These are phyloP conservation scores for Drosophila mimica DNA, from an alignment of 2,888 invertebrate species.

Conservation along the genomic window DNA sequence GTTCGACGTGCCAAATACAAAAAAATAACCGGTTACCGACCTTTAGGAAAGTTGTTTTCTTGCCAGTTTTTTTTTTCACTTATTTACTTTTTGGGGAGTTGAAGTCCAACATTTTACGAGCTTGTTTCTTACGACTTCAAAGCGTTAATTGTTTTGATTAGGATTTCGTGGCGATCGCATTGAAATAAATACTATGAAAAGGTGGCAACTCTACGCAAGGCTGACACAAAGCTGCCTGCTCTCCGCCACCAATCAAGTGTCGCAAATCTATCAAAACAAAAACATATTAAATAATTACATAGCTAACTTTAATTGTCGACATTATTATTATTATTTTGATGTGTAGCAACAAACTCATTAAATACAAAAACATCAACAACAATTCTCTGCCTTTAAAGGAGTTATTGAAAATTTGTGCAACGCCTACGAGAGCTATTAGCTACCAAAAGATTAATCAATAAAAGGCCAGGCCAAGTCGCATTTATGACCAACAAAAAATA, in stretches of 20 bases:
- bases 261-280: constrained; percentile 45
- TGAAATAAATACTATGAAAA: constrained; percentile 22
- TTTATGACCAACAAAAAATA: constrained; percentile 24
- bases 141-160: constrained; percentile 75
- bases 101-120: constrained; percentile 22
- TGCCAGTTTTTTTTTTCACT: constrained; percentile 19
- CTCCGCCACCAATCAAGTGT: constrained; percentile 49
- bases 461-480: constrained; percentile 38
- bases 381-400: constrained; percentile 33
- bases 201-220: constrained; percentile 11
- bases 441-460: constrained; percentile 45
- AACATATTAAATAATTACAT: constrained; percentile 67
- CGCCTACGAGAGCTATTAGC: constrained; percentile 47
- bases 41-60: constrained; percentile 73
- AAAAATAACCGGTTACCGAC: constrained; percentile 73
- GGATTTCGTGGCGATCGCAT: constrained; percentile 38
- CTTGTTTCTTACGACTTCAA: constrained; percentile 48
- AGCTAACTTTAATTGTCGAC: constrained; percentile 68
- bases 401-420: constrained; percentile 54
- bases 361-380: constrained; percentile 5
- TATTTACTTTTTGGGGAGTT: background rate
- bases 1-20: constrained; percentile 44
- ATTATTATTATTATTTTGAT: constrained; percentile 32
- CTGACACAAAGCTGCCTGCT: constrained; percentile 36
- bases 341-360: constrained; percentile 2